phyloP scores from a whole-genome alignment of 2,888 invertebrate species.

The Drosophila mettleri region DNA sequence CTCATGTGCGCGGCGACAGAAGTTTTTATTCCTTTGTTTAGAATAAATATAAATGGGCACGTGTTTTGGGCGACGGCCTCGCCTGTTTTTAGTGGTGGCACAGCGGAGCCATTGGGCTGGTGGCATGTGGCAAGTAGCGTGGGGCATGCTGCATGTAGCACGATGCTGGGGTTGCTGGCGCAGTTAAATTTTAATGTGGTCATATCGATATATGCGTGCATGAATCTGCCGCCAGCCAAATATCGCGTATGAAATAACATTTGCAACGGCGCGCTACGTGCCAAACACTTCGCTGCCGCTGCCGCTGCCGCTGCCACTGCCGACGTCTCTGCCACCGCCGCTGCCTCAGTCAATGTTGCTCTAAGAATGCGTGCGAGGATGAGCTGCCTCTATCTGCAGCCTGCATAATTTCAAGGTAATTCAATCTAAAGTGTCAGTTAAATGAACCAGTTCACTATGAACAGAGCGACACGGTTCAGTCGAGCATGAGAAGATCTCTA shows the following conservation, averaged over 20 bases:
- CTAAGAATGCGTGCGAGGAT: slow-evolving; percentile 7
- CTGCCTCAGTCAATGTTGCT: slow-evolving; percentile 10
- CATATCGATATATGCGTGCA: slow-evolving; percentile 80
- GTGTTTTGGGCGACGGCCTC: slow-evolving; percentile 65
- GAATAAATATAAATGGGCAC: slow-evolving; percentile 80
- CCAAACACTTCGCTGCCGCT: slow-evolving; percentile 27
- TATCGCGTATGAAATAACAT: slow-evolving; percentile 68
- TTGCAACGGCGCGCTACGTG: slow-evolving; percentile 64
- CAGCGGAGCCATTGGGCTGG: slow-evolving; percentile 26
- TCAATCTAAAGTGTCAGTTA: neutral
- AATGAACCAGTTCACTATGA: neutral
- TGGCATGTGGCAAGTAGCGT: slow-evolving; percentile 6
- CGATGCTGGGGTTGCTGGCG: slow-evolving; percentile 55
- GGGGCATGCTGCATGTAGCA: slow-evolving; percentile 2
- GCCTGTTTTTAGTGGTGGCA: slow-evolving; percentile 64
- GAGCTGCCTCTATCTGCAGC: too few species aligned
- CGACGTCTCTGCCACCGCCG: neutral
- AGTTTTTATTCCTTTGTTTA: slow-evolving; percentile 84
- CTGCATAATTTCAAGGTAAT: neutral
- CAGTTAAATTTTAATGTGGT: slow-evolving; percentile 83
- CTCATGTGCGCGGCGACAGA: slow-evolving; percentile 82
- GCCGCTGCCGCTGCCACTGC: neutral
- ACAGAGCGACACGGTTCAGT: neutral
- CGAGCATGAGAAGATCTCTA: neutral
- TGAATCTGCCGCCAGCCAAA: slow-evolving; percentile 51